Base-by-base conservation (phyloP, 2,888 invertebrate species). In the Calephelis perditalis region DNA sequence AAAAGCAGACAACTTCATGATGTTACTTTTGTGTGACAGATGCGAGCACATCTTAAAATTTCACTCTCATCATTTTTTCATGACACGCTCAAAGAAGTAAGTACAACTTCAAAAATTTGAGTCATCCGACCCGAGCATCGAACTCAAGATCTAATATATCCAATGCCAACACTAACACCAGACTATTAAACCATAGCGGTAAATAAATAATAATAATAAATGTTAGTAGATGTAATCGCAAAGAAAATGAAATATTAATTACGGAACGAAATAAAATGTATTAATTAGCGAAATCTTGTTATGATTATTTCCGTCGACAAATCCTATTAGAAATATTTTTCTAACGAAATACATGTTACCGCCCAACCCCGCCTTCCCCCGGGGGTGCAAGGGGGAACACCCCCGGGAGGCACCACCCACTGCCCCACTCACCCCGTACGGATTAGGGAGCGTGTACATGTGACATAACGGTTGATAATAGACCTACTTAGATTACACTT, bases 351-450 rank as follows among this genome's bases (percentile, higher is more conserved):
- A 49, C 49, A 49, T 26, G 49, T 49, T 12, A 15, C 49, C 49
- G 49, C 49, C 49, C 49, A 49, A 6, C 49, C 12, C 49, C 49
- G 15, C 26, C 7, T 15, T 6, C 37, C 10, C 40, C 43, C 56
- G 37, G 55, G 11, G 56, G 40, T 15, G 44, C n/a, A 26, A 59
- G 58, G 44, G 61, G 58, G 12, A 61, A 64, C 61, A 59, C 54
- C 49, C 65, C 62, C 49, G 71, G 76, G 82, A 79, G 73, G 78
- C 60, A 60, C 74, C 75, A 77, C 78, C 81, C 79, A 68, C 71
- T 81, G 81, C 81, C 83, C 82, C 74, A 77, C 47, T 47, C 76
- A 73, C 79, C 79, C 79, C 66, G 68, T 78, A 78, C 75, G 78
- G 77, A 71, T 73, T 67, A 72, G 73, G 70, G 71, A 68, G 44